Conservation (phyloP, 2,888 invertebrate species). For the Agrotis puta region DNA sequence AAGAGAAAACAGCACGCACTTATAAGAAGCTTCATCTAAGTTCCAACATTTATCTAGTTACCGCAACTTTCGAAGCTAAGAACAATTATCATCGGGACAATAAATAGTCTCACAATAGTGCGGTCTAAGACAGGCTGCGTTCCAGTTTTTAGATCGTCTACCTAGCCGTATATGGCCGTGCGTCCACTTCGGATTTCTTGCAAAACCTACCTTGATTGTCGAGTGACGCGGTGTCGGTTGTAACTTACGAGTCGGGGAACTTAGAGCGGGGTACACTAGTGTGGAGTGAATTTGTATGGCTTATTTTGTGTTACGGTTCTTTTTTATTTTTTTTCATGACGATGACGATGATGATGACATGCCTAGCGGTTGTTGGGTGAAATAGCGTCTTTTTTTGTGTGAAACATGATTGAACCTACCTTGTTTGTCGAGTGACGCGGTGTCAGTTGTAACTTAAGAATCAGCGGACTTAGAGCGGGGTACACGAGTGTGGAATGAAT, state of each 20-base stretch:
- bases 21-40: constrained; percentile 31
- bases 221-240: constrained; percentile 61
- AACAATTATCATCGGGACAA: constrained; percentile 67
- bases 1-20: constrained; percentile 32
- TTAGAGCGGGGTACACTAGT: constrained; percentile 49
- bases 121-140: constrained; percentile 61
- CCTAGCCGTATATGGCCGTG: constrained; percentile 72
- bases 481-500: neutral
- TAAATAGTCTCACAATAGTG: constrained; percentile 66
- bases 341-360: too few relatives aligned
- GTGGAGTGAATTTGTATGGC: constrained; percentile 47
- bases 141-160: constrained; percentile 78
- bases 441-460: neutral
- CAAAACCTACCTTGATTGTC: constrained; percentile 76
- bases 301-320: constrained; percentile 13
- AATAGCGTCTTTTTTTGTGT: neutral
- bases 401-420: neutral
- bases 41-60: constrained; percentile 56
- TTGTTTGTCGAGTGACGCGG: neutral
- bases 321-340: neutral
- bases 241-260: constrained; percentile 54
- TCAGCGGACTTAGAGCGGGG: neutral
- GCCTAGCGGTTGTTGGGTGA: neutral
- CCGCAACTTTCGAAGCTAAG: constrained; percentile 59
- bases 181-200: constrained; percentile 74